Base-by-base conservation (phyloP, 2,888 invertebrate genomes). In the Synergus itoensis region DNA sequence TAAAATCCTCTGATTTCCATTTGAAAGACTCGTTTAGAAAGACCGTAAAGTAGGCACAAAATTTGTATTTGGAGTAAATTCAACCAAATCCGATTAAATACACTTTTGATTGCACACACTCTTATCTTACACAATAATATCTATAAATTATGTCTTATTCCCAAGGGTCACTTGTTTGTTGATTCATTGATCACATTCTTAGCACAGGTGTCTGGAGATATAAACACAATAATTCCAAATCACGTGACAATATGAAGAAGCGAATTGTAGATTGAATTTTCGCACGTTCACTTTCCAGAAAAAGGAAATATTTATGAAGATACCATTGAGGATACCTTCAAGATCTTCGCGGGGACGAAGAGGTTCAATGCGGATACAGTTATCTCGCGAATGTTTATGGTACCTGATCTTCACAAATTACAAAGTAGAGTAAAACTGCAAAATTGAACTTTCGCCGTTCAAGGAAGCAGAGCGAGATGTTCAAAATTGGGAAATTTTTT, bases 211-310 rank as follows among this genome's bases (percentile, higher is more conserved):
- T 11, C n/a, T 2, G 12, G 40, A 41, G 9, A 36, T n/a, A 7
- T 40, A 64, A 64, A 41, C 64, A 64, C 64, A 64, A n/a, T 9
- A 64, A n/a, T 40, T 64, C 40, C 7, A 64, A 36, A 40, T 41
- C 40, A 41, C 64, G 2, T 21, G 18, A 62, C 9, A 36, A 36
- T 16, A 16, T 4, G 2, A 40, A 63, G 16, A 12, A 28, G 63
- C 5, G 4, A 4, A 64, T 40, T n/a, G 64, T 41, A 40, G n/a
- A 36, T 64, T 41, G 18, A n/a, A 28, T 28, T 28, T 0, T 28
- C 3, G 60, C 63, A 36, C 63, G n/a, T 60, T 60, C 60, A 60
- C 60, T 64, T 64, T 41, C 40, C 40, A 8, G 9, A 64, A 40
- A 64, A 16, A 64, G 12, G 28, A 8, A 4, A 64, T 16, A 12